Evolutionary conservation across 92 coral and sea anemone genomes (phyloP).

Genomic region (Muricea muricata): DNA sequence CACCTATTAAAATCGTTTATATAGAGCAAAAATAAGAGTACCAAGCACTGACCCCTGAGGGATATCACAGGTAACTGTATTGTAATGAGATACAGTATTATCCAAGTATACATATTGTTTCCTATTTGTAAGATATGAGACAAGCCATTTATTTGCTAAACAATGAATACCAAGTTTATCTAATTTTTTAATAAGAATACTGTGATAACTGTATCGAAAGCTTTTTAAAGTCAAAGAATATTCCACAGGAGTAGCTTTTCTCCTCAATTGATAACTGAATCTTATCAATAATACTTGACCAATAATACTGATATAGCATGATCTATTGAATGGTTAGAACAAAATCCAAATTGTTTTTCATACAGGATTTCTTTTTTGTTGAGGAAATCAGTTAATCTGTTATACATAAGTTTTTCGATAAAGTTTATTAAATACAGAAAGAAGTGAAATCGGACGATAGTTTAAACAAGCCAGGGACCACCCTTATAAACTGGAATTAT

Average conservation of each 20-base stretch:
- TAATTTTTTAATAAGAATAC: neutral
- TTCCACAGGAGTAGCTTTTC: neutral
- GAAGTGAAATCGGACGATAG: slow-evolving; percentile 19
- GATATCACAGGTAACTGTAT: slow-evolving; percentile 49
- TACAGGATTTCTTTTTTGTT: neutral
- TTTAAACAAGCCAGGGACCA: slow-evolving; percentile 12
- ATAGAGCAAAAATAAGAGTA: slow-evolving; percentile 57
- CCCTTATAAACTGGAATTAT: slow-evolving; percentile 38
- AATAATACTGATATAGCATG: slow-evolving; percentile 1
- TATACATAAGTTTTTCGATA: slow-evolving; percentile 30
- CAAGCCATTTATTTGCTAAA: neutral
- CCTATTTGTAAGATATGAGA: neutral
- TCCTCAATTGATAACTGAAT: neutral
- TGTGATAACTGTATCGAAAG: neutral
- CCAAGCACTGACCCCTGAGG: slow-evolving; percentile 66
- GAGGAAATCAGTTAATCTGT: neutral
- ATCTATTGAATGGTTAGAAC: slow-evolving; percentile 2
- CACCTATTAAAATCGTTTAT: slow-evolving; percentile 49
- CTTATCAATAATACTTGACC: slow-evolving; percentile 4
- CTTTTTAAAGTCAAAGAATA: slow-evolving; percentile 24
- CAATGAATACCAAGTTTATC: neutral
- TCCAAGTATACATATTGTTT: neutral
- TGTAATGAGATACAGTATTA: neutral
- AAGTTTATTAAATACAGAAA: slow-evolving; percentile 23
- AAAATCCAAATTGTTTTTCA: slow-evolving; percentile 37